Evolutionary conservation across 2,797 vertebrate species (phyloP).

Genomic region (Echeneis naucrates): DNA sequence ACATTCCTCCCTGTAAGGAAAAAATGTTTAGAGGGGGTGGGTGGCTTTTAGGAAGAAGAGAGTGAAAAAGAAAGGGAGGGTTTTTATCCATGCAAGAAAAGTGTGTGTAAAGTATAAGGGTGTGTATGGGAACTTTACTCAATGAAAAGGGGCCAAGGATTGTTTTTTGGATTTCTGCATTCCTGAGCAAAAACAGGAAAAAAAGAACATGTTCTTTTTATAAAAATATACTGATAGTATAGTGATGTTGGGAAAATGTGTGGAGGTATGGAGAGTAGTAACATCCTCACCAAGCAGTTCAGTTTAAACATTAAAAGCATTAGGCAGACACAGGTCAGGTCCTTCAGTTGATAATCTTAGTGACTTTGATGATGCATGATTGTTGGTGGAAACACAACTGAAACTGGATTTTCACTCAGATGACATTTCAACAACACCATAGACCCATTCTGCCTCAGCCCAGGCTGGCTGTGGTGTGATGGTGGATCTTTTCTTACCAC

Average conservation of each 20-base stretch:
- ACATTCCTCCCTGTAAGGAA: conserved; percentile 75
- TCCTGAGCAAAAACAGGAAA: conserved; percentile 76
- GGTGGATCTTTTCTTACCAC: no score
- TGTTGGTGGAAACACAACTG: not conserved
- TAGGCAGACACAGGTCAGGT: no score
- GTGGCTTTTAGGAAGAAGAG: conserved; percentile 65
- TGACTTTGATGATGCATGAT: not conserved
- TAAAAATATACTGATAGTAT: not conserved
- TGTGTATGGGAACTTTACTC: conserved; percentile 82
- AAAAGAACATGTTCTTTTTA: conserved; percentile 59
- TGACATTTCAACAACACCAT: no score
- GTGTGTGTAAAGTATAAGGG: conserved; percentile 55
- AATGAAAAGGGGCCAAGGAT: conserved; percentile 74
- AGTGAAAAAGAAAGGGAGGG: conserved; percentile 72
- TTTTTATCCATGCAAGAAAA: conserved; percentile 64
- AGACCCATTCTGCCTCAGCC: no score
- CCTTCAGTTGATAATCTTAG: not conserved
- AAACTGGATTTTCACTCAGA: not conserved
- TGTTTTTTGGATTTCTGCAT: conserved; percentile 66
- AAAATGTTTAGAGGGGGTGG: conserved; percentile 53
- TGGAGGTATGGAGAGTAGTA: not conserved
- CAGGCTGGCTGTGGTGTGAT: no score
- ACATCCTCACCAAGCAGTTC: not conserved
- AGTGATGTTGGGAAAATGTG: not conserved
- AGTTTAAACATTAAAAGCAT: not conserved